phyloP scores from a whole-genome alignment of 2,888 invertebrate species.

The Lasioglossum figueresi region DNA sequence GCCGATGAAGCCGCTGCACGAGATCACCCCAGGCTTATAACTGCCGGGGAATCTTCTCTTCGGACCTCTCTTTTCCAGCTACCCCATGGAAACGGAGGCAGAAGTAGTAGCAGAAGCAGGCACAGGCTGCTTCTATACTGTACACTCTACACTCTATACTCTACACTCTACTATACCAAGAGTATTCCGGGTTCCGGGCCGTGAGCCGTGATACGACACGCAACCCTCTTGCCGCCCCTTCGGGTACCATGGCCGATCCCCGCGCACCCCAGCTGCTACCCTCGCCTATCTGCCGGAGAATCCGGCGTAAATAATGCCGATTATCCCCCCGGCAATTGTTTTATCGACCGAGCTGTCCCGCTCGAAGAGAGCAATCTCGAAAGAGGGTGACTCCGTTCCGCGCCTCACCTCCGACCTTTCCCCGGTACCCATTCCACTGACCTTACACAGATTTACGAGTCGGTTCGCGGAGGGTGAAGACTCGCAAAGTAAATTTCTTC shows the following conservation, averaged over 20 bases:
- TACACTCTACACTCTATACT: neutral
- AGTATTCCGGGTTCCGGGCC: constrained; percentile 35
- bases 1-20: constrained; percentile 76
- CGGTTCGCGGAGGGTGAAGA: constrained; percentile 60
- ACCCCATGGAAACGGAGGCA: constrained; percentile 6
- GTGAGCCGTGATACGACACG: constrained; percentile 44
- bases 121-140: neutral
- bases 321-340: constrained; percentile 84
- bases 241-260: constrained; percentile 9
- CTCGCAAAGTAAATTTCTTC: constrained; percentile 66
- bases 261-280: constrained; percentile 55
- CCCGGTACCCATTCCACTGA: constrained; percentile 49
- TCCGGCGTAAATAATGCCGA: constrained; percentile 84
- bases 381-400: constrained; percentile 59
- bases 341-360: constrained; percentile 79
- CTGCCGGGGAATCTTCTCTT: constrained; percentile 74
- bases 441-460: constrained; percentile 70
- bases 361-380: constrained; percentile 66
- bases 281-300: constrained; percentile 78
- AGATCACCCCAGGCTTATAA: constrained; percentile 82
- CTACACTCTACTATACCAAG: constrained; percentile 13
- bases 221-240: constrained; percentile 36
- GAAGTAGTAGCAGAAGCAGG: neutral
- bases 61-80: constrained; percentile 61
- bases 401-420: constrained; percentile 50